A percentile compares a stretch with the other conserved stretches of the same genome.
These are phyloP conservation scores for Choristoneura rosaceana DNA, from an alignment of 2,888 invertebrate species.

Conservation along the genomic window DNA sequence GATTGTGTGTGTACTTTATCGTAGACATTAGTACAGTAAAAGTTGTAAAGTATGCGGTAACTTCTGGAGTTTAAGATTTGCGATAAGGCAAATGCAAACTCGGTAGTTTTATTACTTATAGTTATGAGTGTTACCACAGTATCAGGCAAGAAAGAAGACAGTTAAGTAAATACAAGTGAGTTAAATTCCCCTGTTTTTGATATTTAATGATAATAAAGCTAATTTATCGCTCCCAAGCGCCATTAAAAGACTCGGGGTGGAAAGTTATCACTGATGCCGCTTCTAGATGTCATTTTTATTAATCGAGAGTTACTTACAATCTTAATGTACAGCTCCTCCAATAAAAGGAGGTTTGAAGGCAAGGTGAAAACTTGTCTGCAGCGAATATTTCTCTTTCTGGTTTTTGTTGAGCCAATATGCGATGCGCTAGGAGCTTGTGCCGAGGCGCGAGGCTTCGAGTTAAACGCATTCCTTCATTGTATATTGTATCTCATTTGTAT, in stretches of 20 bases:
- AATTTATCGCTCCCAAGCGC: conserved; percentile 61
- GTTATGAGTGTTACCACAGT: neutral
- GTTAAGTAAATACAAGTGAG: conserved; percentile 3
- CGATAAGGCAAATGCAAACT: neutral
- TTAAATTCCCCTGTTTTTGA: conserved; percentile 57
- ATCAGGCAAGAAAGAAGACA: conserved; percentile 4
- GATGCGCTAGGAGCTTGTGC: neutral
- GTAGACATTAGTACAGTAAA: neutral
- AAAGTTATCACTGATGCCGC: conserved; percentile 54
- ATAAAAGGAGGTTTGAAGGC: conserved; percentile 18
- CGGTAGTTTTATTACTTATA: neutral
- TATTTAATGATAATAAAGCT: conserved; percentile 66
- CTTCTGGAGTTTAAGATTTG: neutral
- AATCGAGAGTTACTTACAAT: conserved; percentile 48
- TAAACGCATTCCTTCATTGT: conserved; percentile 42
- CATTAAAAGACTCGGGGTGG: conserved; percentile 59
- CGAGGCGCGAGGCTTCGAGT: conserved; percentile 25
- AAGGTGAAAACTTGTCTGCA: conserved; percentile 29
- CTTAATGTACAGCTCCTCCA: conserved; percentile 29
- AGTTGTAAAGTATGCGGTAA: neutral
- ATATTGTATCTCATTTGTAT: conserved; percentile 42
- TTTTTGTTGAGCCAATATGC: conserved; percentile 29
- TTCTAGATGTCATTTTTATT: conserved; percentile 62
- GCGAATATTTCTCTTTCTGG: conserved; percentile 37
- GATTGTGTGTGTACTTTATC: neutral